Evolutionary conservation across 2,888 invertebrate genomes (phyloP), one percentile per base, ranked within the genome.

Genomic region (Zygothrica quintamaculata): DNA sequence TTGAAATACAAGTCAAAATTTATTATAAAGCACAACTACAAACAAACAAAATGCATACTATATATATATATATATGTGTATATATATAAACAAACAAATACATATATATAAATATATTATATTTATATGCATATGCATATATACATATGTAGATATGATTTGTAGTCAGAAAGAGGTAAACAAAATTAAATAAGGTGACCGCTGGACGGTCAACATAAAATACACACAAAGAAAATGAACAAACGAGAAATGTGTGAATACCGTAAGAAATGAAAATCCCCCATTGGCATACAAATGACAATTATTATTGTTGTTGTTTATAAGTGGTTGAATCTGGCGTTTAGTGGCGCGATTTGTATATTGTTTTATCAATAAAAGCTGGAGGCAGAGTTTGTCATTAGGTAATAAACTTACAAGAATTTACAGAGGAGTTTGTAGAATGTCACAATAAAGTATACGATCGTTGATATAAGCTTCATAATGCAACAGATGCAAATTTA

Each of bases 381-480:
- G 25, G 31, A 5, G 33, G 13, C 33, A 34, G 11, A 25, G 57
- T 60, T 37, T 37, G 26, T 3, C 26, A 57, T 67, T 60, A 57
- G 33, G 51, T 46, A 57, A 57, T 36, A 2, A 43, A 84, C 78
- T 87, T 75, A 85, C 87, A 85, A 40, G 44, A 74, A 64, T 62
- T 87, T 88, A 37, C 77, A 82, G 36, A 85, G 65, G 57, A 81
- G 61, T 53, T 87, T 89, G 44, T 88, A 88, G 31, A 82, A 67
- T 16, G 77, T 70, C 55, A 89, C 85, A 34, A 79, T 40, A 47
- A 77, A 55, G 15, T 67, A 77, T 26, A 88, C 67, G 55, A 89
- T 53, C 48, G 77, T 70, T 22, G 86, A 81, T 51, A 88, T 74
- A 13, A 88, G 25, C 39, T 79, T 77, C 89, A 88, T 88, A 15